A percentile compares a stretch with the other conserved stretches of the same genome.
Conservation (phyloP, 2,888 invertebrate genomes). For the Limenitis camilla region DNA sequence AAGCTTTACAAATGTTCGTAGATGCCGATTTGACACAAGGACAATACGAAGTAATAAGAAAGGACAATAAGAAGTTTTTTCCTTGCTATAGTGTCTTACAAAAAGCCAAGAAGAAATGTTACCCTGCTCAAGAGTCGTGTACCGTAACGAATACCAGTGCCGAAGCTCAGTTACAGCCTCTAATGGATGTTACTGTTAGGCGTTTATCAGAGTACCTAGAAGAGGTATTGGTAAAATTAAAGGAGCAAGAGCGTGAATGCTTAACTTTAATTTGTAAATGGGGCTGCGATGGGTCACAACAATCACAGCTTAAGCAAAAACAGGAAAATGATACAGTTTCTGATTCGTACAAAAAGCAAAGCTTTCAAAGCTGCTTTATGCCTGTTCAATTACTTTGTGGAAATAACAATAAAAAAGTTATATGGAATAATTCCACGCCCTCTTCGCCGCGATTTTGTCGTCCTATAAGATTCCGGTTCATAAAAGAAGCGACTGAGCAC, state of each 20-base stretch:
- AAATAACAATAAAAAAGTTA: conserved; percentile 24
- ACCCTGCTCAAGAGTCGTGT: conserved; percentile 5
- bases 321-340: conserved; percentile 23
- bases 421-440: conserved; percentile 29
- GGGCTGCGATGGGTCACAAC: conserved; percentile 34
- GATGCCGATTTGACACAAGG: background rate
- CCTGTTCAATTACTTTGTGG: conserved; percentile 23
- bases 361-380: conserved; percentile 8
- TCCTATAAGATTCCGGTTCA: conserved; percentile 26
- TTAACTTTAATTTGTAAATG: conserved; percentile 28
- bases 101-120: background rate
- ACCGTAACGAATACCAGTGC: conserved; percentile 10
- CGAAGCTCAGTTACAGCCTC: conserved; percentile 9
- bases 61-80: no score
- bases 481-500: conserved; percentile 4
- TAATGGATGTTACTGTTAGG: conserved; percentile 18
- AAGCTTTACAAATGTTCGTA: background rate
- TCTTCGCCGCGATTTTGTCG: conserved; percentile 31
- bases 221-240: conserved; percentile 10
- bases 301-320: conserved; percentile 31
- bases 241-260: conserved; percentile 5
- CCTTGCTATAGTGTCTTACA: background rate
- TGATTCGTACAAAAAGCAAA: conserved; percentile 26
- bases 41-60: no score
- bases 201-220: conserved; percentile 19